Percentiles rank a stretch among this genome's conserved stretches.
phyloP scores from a whole-genome alignment of 92 coral and sea anemone species.

The Siderastrea siderea region DNA sequence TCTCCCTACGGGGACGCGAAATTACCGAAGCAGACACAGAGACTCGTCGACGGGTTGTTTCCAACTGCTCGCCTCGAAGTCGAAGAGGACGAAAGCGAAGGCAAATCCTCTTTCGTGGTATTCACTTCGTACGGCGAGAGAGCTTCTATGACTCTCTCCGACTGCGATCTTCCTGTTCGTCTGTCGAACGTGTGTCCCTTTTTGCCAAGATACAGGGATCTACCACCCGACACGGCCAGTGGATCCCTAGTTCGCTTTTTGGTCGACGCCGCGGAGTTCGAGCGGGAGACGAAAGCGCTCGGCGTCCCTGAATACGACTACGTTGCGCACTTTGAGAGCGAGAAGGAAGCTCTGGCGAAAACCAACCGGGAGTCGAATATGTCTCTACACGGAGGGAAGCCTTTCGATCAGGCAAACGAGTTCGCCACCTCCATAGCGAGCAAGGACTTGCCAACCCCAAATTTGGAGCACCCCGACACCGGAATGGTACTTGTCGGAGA shows the following conservation, averaged over 20 bases:
- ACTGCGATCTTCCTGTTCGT: conserved; percentile 7
- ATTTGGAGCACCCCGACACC: background rate
- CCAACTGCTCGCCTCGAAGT: background rate
- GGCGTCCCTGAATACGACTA: background rate
- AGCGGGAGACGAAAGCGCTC: background rate
- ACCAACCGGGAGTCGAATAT: background rate
- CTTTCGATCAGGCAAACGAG: background rate
- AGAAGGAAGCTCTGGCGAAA: too few relatives aligned
- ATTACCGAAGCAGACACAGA: too few relatives aligned
- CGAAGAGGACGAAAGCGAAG: background rate
- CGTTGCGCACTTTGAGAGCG: too few relatives aligned
- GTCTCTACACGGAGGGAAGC: background rate
- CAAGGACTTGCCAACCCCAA: conserved; percentile 2
- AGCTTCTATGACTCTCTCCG: background rate
- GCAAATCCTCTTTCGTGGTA: background rate
- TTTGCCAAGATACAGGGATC: background rate
- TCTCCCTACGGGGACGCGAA: too few relatives aligned
- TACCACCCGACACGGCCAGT: background rate
- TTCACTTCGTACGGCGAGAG: conserved; percentile 18
- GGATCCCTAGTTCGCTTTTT: conserved; percentile 11
- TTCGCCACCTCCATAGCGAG: conserved; percentile 7
- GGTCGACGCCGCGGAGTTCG: background rate
- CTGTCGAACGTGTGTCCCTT: conserved; percentile 16
- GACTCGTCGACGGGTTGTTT: too few relatives aligned
- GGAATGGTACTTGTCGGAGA: conserved; percentile 1